Evolutionary conservation across 2,888 invertebrate genomes (phyloP), one percentile per base, ranked within the genome.

Genomic region (Yponomeuta malinellus): DNA sequence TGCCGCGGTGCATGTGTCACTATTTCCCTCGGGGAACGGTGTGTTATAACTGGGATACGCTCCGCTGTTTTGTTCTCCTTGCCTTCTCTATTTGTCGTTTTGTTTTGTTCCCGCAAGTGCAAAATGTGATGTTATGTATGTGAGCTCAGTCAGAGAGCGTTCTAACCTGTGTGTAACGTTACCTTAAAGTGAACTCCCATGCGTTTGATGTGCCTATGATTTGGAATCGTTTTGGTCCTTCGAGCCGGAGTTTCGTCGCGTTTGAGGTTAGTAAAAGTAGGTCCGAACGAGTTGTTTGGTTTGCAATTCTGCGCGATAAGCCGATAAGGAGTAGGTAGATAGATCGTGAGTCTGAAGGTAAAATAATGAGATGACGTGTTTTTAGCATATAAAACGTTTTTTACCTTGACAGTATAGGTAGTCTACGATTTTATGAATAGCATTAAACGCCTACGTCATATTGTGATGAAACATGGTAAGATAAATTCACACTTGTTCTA

Each of bases 51-150:
- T 84, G 83, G 86, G 83, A 87, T 86, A 76, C 78, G 79, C 77
- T 81, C 79, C 79, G 81, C 81, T 82, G 81, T 77, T 78, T 78
- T 74, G 75, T 73, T 74, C 74, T 81, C 81, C 52, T 59, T 15
- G 52, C 15, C 52, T 59, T 2, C 52, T 59, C 52, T 15, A 59
- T 59, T 59, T 65, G 66, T 59, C 66, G 31, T 79, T 81, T 85
- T 85, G 84, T 86, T 88, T 83, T 81, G 81, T 83, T 80, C 52
- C 15, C 79, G 79, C 81, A 81, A 87, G 90, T 90, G 90, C 88
- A 88, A 90, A 90, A 90, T 90, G 91, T 92, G 91, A 91, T 88
- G 86, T 88, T 87, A 81, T 89, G 87, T 87, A 86, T 90, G 90
- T 76, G 52, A 59, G 52, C 52, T 59, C 52, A 59, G 12, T 84